Conservation (phyloP, 2,797 vertebrate species). For the Lepilemur septentrionalis region DNA sequence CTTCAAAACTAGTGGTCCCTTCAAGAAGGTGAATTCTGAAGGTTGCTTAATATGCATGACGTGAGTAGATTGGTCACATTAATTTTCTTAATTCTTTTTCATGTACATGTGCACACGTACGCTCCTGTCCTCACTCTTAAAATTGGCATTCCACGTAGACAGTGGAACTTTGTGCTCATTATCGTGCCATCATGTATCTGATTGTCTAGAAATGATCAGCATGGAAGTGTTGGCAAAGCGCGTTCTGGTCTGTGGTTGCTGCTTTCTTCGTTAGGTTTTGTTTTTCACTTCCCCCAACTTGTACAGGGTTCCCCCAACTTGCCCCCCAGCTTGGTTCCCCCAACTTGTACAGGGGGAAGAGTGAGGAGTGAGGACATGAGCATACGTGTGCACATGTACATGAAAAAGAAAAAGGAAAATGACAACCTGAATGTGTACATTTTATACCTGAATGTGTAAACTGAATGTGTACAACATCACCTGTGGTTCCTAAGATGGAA, state of each 20-base stretch:
- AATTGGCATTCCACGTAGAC: slow-evolving; percentile 49
- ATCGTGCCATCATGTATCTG: slow-evolving; percentile 53
- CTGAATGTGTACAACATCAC: slow-evolving; percentile 75
- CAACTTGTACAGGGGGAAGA: too few relatives aligned
- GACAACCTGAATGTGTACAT: too few relatives aligned
- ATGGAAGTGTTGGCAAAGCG: slow-evolving; percentile 75
- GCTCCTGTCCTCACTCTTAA: slow-evolving; percentile 32
- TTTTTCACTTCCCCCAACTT: slow-evolving; percentile 68
- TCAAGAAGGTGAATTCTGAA: slow-evolving; percentile 68
- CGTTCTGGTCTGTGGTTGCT: slow-evolving; percentile 73
- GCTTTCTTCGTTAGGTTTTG: slow-evolving; percentile 74
- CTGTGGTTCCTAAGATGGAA: slow-evolving; percentile 80
- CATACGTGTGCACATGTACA: too few relatives aligned
- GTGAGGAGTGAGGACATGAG: too few relatives aligned
- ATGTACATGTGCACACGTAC: neutral
- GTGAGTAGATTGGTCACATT: slow-evolving; percentile 59
- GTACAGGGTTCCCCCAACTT: too few relatives aligned
- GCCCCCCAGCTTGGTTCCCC: too few relatives aligned
- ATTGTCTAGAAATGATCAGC: slow-evolving; percentile 76
- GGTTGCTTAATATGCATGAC: slow-evolving; percentile 75
- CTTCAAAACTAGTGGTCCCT: slow-evolving; percentile 80
- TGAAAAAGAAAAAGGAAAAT: too few relatives aligned
- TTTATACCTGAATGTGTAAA: slow-evolving; percentile 75
- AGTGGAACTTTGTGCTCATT: slow-evolving; percentile 65
- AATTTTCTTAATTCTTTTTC: slow-evolving; percentile 22